Conservation (phyloP, 1,140 invertebrate genomes). For the Limonius californicus region DNA sequence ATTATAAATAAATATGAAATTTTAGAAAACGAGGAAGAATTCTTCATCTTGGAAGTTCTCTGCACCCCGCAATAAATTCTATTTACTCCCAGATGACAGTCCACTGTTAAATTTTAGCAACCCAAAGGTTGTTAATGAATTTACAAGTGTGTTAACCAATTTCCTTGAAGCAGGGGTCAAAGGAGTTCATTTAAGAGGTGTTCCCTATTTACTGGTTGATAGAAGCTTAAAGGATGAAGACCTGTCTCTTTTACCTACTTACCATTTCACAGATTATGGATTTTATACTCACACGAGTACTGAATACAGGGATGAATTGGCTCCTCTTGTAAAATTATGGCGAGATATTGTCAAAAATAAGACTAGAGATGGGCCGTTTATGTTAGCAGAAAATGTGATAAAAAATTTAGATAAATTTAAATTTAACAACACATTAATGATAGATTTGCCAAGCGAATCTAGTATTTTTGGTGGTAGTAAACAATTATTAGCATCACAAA, state of each 20-base stretch:
- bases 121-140: slow-evolving; percentile 53
- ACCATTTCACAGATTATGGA: slow-evolving; percentile 50
- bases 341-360: slow-evolving; percentile 52
- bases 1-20: too few species aligned
- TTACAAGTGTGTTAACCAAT: slow-evolving; percentile 60
- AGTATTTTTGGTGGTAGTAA: slow-evolving; percentile 32
- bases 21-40: slow-evolving; percentile 47
- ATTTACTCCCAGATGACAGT: slow-evolving; percentile 55
- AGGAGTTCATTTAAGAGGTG: slow-evolving; percentile 70
- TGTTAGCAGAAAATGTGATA: slow-evolving; percentile 41
- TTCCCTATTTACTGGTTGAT: slow-evolving; percentile 62
- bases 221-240: slow-evolving; percentile 50
- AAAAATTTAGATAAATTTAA: slow-evolving; percentile 38
- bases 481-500: slow-evolving; percentile 21
- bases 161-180: slow-evolving; percentile 68
- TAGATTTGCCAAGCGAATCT: slow-evolving; percentile 45
- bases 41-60: slow-evolving; percentile 62
- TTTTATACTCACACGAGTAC: slow-evolving; percentile 60
- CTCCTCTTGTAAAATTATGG: slow-evolving; percentile 57
- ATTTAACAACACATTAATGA: slow-evolving; percentile 39
- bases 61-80: slow-evolving; percentile 54
- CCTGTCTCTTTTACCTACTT: slow-evolving; percentile 30
- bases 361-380: slow-evolving; percentile 48
- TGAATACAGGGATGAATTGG: slow-evolving; percentile 54
- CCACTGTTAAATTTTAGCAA: slow-evolving; percentile 68